Evolutionary conservation across 2,113 vertebrate genomes (phyloP), one percentile per base, ranked within the genome.

Genomic region (Macaca fascicularis): DNA sequence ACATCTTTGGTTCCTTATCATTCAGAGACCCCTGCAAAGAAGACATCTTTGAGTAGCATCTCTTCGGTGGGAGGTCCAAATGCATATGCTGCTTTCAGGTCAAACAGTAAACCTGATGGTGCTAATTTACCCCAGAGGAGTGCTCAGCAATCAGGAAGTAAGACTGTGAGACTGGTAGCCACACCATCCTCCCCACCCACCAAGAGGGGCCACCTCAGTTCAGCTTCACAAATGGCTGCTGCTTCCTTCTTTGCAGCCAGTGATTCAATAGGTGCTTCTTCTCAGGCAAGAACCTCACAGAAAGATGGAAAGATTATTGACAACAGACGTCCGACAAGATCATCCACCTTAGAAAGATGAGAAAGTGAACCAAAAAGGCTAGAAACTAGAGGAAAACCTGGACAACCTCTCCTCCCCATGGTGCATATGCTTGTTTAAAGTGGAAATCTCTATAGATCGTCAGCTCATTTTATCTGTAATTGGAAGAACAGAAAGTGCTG

Each of bases 401-500:
- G 98, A 98, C 98, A 38, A 30, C 48, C 50, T 88, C 87, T n/a
- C 79, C 85, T 90, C 97, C 59, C 38, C 84, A 45, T 90, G 97
- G 98, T 98, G 99, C 98, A 96, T 55, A 91, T 98, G 97, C 98
- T 96, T 98, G 95, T 98, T 85, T 38, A 64, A 6, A 93, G 93
- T 92, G 82, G 96, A 97, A 96, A 75, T 25, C 64, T 83, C 87
- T 78, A 86, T 70, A 82, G 93, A 89, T 85, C 30, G 11, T 89
- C 97, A 38, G 45, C 32, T 97, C 64, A 0, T 91, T 84, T 40
- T 64, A 88, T 94, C 55, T 97, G 90, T 96, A 97, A 97, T 97
- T 97, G 97, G 90, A 97, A 96, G 95, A 97, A 97, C 78, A 80
- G 97, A 99, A 99, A 99, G 99, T 99, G 99, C 99, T 99, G 99